These are phyloP conservation scores for Peromyscus melanophrys DNA, from an alignment of 2,797 vertebrate species.

Conservation along the genomic window DNA sequence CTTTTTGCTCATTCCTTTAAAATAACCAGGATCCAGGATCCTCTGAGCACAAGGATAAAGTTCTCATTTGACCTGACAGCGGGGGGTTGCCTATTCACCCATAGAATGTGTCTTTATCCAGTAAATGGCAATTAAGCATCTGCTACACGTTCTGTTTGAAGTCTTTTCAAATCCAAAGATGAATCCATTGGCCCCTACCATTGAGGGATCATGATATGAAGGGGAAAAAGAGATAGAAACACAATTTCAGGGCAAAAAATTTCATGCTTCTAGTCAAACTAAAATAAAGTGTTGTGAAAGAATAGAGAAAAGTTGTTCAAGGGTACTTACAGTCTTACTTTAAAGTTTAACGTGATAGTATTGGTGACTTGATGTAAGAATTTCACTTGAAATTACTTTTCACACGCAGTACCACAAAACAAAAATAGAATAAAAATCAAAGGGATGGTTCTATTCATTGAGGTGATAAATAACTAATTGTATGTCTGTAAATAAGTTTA, in stretches of 20 bases:
- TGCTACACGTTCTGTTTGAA: neutral
- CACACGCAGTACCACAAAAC: neutral
- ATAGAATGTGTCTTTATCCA: neutral
- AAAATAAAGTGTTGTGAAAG: neutral
- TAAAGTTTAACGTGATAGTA: neutral
- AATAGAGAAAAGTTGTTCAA: slow-evolving; percentile 16
- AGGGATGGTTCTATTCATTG: neutral
- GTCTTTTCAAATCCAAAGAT: slow-evolving; percentile 11
- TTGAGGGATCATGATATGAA: neutral
- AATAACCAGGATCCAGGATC: neutral
- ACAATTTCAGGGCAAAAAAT: neutral
- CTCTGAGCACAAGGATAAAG: neutral
- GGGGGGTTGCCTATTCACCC: neutral
- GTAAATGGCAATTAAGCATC: neutral
- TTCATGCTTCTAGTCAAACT: neutral
- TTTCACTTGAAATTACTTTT: neutral
- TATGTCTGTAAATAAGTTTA: neutral
- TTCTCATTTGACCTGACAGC: slow-evolving; percentile 8
- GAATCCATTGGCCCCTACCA: neutral
- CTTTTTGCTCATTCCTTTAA: neutral
- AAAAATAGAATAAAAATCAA: neutral
- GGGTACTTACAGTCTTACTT: neutral
- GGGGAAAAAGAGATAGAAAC: neutral
- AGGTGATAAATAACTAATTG: neutral
- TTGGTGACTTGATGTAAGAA: slow-evolving; percentile 37